Evolutionary conservation across 2,888 invertebrate species (phyloP), one percentile per base, ranked within the genome.

Genomic region (Falcaria lacertinaria): DNA sequence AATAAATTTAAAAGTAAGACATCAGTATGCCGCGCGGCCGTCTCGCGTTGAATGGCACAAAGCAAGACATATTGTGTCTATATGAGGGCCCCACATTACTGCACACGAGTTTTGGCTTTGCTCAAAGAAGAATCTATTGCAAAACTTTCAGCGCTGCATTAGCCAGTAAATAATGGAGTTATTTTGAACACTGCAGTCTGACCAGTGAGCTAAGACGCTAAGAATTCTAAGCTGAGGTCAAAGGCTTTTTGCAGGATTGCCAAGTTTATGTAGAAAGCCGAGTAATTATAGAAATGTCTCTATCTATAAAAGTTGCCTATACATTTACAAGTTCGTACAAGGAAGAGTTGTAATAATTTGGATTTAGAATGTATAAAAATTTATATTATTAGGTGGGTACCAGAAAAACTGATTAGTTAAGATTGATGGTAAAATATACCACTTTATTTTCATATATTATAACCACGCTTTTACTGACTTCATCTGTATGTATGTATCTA

Each of bases 1-100:
- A 84, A 86, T 84, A 87, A 80, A 86, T 84, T 85, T 76, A 79
- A 85, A 80, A 80, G 77, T 74, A 79, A 71, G 76, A 67, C 80
- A 89, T 88, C 82, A 86, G 86, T 89, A 89, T 89, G 83, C 87
- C 57, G 70, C 60, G 64, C 69, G 74, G 64, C 62, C 75, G 72
- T 75, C 74, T 79, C 69, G 69, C 75, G 65, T 69, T 70, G 75
- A 78, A 76, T 72, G 74, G 80, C 81, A 78, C 82, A 83, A 83
- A 84, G 80, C 74, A 79, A 83, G 84, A 85, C 79, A 77, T 84
- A 86, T 82, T 67, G 74, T 68, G 69, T 66, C 66, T 70, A 65
- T 75, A 74, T 69, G 69, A 73, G 70, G 64, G 57, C 50, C 51
- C 54, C 57, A 36, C 53, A 57, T 61, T 63, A 68, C 65, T 57